A percentile compares a stretch with the other conserved stretches of the same genome.
Evolutionary conservation across 53 echinoderm and acorn worm species (phyloP).

Genomic region (Glandiceps talaboti): DNA sequence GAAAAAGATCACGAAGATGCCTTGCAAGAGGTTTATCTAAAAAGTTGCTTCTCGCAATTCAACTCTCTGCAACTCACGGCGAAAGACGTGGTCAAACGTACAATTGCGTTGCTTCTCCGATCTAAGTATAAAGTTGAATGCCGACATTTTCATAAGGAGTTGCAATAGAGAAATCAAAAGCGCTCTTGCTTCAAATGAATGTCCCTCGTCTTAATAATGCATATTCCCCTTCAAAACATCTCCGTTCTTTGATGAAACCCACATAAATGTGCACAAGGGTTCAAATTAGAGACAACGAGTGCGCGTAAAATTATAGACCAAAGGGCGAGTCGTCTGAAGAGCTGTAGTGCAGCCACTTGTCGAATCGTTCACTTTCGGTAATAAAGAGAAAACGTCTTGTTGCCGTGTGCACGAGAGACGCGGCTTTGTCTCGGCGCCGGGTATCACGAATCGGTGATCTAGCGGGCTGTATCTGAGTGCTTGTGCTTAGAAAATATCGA

Average conservation of each 20-base stretch:
- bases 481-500: not conserved
- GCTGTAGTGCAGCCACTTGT: not conserved
- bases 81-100: not conserved
- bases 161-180: not conserved
- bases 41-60: no score
- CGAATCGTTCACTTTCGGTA: not conserved
- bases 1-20: not conserved
- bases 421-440: not conserved
- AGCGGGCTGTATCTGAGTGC: not conserved
- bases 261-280: not conserved
- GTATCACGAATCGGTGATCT: not conserved
- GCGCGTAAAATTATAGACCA: not conserved
- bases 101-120: not conserved
- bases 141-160: not conserved
- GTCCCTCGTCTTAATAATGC: not conserved
- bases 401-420: not conserved
- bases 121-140: no score
- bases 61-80: not conserved
- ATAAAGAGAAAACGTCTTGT: not conserved
- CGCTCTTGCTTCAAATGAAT: not conserved
- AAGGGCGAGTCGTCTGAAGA: not conserved
- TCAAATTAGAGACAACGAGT: not conserved
- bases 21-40: not conserved
- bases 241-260: not conserved
- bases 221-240: not conserved